A percentile compares a stretch with the other conserved stretches of the same genome.
phyloP scores from a whole-genome alignment of 1,140 invertebrate species.

The Palaemon carinicauda region DNA sequence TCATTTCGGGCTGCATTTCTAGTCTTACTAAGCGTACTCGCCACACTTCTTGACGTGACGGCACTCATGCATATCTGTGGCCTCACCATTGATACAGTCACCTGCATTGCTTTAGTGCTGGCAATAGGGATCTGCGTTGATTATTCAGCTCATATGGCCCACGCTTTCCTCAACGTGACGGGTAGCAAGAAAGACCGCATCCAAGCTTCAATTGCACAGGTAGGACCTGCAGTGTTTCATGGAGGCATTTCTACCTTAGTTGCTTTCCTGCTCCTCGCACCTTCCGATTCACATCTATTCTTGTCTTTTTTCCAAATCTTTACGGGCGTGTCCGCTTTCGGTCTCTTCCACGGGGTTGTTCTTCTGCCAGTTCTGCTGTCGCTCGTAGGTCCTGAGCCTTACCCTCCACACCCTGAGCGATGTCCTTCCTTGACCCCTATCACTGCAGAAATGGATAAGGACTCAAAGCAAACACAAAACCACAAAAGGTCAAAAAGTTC shows the following conservation, averaged over 20 bases:
- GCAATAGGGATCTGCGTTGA: slow-evolving; percentile 87
- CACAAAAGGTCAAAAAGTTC: too few relatives aligned
- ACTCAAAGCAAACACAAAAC: too few relatives aligned
- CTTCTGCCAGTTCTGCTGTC: slow-evolving; percentile 79
- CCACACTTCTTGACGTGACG: slow-evolving; percentile 79
- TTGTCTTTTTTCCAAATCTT: slow-evolving; percentile 83
- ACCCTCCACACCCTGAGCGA: slow-evolving; percentile 57
- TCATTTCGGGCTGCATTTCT: slow-evolving; percentile 80
- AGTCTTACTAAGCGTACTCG: slow-evolving; percentile 79
- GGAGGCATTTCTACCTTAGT: slow-evolving; percentile 83
- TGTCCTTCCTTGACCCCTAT: background rate
- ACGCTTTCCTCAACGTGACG: slow-evolving; percentile 61
- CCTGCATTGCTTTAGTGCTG: slow-evolving; percentile 82
- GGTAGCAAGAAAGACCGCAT: slow-evolving; percentile 69
- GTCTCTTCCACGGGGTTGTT: slow-evolving; percentile 77
- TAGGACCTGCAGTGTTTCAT: slow-evolving; percentile 81
- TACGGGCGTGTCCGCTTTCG: slow-evolving; percentile 78
- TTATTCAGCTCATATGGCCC: slow-evolving; percentile 86
- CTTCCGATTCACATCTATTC: slow-evolving; percentile 80
- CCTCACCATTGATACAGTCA: slow-evolving; percentile 83
- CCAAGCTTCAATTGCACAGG: slow-evolving; percentile 73
- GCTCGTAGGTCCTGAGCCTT: slow-evolving; percentile 73
- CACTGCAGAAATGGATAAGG: too few relatives aligned
- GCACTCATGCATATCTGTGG: slow-evolving; percentile 85
- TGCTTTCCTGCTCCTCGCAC: slow-evolving; percentile 76